These are phyloP conservation scores for Enteromius anoplus DNA, from an alignment of 2,797 vertebrate species.

Conservation along the genomic window DNA sequence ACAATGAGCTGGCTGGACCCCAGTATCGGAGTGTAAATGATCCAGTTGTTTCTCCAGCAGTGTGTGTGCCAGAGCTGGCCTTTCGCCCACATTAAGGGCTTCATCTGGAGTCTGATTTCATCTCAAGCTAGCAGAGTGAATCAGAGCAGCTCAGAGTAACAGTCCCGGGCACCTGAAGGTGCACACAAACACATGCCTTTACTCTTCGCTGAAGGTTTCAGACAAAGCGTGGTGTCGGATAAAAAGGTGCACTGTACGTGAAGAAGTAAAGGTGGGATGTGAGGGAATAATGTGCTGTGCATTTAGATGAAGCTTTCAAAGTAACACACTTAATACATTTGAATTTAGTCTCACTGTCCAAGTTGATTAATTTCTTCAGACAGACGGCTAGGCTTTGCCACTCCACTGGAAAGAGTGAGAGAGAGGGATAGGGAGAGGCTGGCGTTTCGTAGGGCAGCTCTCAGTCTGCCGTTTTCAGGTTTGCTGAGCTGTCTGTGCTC, in stretches of 20 bases:
- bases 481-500: background rate
- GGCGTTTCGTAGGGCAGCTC: constrained; percentile 6
- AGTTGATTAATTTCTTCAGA: background rate
- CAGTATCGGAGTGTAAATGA: background rate
- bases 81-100: constrained; percentile 23
- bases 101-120: constrained; percentile 37
- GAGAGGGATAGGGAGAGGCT: constrained; percentile 23
- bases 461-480: background rate
- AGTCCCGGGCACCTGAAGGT: constrained; percentile 25
- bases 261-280: constrained; percentile 9
- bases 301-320: constrained; percentile 31
- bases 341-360: constrained; percentile 14
- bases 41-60: background rate
- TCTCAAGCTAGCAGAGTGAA: constrained; percentile 28
- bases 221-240: background rate
- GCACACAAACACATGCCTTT: constrained; percentile 32
- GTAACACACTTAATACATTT: constrained; percentile 28
- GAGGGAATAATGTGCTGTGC: constrained; percentile 35
- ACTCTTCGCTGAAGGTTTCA: constrained; percentile 16
- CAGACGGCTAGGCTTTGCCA: background rate
- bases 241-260: constrained; percentile 28
- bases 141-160: constrained; percentile 38
- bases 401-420: constrained; percentile 11
- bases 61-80: constrained; percentile 1
- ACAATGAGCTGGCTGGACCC: background rate